These are phyloP conservation scores for Sakesphorus luctuosus DNA, from an alignment of 2,113 vertebrate species.

Conservation along the genomic window DNA sequence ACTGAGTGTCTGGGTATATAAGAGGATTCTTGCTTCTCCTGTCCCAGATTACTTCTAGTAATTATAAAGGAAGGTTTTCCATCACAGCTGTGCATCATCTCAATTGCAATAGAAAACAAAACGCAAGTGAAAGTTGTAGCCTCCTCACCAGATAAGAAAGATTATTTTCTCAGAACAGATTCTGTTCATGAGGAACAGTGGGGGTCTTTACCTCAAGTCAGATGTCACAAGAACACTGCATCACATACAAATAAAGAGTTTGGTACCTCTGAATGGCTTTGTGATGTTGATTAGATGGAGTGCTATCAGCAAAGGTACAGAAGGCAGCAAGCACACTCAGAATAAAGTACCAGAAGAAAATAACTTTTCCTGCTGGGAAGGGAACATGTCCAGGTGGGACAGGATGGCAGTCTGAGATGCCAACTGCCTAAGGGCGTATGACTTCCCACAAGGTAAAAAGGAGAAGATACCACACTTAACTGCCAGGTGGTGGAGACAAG, in stretches of 20 bases:
- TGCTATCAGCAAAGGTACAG: fast-evolving
- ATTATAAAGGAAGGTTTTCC: conserved; percentile 44
- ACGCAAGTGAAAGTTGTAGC: neutral
- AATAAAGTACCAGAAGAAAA: neutral
- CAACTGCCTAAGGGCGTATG: fast-evolving
- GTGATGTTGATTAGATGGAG: neutral
- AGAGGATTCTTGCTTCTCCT: conserved; percentile 43
- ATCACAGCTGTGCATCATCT: neutral
- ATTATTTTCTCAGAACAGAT: neutral
- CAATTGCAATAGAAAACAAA: neutral
- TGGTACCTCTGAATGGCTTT: neutral
- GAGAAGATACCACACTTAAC: neutral
- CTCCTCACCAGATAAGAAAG: neutral
- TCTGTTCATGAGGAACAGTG: neutral
- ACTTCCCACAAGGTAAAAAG: neutral
- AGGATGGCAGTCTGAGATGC: neutral
- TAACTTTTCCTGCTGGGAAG: neutral
- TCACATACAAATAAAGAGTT: neutral
- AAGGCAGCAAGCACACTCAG: neutral
- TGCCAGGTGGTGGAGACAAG: neutral
- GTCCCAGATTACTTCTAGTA: conserved; percentile 22
- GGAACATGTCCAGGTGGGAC: neutral
- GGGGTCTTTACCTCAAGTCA: neutral
- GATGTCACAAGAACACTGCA: neutral
- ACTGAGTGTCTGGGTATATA: neutral